These are phyloP conservation scores for Crioceris asparagi DNA, from an alignment of 2,888 invertebrate genomes.

Conservation along the genomic window DNA sequence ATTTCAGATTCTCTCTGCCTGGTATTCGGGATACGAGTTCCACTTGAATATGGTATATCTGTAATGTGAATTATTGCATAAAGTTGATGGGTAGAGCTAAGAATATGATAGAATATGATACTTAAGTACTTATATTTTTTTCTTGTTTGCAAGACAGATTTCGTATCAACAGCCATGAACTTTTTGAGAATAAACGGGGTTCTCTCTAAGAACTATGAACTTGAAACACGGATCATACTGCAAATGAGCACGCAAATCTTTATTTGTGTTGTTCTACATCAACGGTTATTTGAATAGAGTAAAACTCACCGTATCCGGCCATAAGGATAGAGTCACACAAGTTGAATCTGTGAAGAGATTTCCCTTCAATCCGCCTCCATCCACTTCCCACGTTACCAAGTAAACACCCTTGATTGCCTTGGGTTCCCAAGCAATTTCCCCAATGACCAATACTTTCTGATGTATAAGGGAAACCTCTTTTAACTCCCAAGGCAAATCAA, in stretches of 20 bases:
- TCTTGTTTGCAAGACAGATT: too few relatives aligned
- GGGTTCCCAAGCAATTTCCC: slow-evolving; percentile 64
- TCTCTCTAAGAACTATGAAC: too few relatives aligned
- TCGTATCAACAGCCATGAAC: too few relatives aligned
- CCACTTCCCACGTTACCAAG: slow-evolving; percentile 75
- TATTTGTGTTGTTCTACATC: too few relatives aligned
- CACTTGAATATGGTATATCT: slow-evolving; percentile 72
- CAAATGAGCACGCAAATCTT: too few relatives aligned
- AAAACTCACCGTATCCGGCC: slow-evolving; percentile 76
- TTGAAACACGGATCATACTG: too few relatives aligned
- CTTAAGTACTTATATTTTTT: too few relatives aligned
- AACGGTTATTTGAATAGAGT: too few relatives aligned
- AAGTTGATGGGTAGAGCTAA: too few relatives aligned
- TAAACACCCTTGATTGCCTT: slow-evolving; percentile 57
- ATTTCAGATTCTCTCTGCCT: slow-evolving; percentile 50
- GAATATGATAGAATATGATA: too few relatives aligned
- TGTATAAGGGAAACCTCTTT: slow-evolving; percentile 61
- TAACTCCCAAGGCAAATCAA: slow-evolving; percentile 49
- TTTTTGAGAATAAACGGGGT: too few relatives aligned
- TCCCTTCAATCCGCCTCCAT: slow-evolving; percentile 70
- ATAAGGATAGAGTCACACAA: slow-evolving; percentile 64
- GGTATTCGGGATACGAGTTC: slow-evolving; percentile 51
- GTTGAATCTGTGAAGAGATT: slow-evolving; percentile 73
- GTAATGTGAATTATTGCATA: too few relatives aligned
- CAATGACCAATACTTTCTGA: slow-evolving; percentile 59